Conservation (phyloP, 1,140 invertebrate genomes). For the Drosophila rufa region DNA sequence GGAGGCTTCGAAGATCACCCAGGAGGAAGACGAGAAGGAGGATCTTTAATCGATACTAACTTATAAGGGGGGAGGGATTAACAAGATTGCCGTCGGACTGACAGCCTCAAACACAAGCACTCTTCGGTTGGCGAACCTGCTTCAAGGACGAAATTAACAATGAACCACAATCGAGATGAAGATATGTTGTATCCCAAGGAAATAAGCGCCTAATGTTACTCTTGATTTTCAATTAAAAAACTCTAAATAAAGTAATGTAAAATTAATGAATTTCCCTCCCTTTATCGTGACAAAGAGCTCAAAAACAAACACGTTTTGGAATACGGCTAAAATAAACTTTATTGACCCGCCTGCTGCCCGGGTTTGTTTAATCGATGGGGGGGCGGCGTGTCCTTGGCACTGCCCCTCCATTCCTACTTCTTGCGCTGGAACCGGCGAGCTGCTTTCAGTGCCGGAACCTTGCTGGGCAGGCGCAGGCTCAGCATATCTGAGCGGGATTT, state of each 20-base stretch:
- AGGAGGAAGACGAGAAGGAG: background rate
- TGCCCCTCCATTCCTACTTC: conserved; percentile 38
- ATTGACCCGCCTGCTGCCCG: conserved; percentile 19
- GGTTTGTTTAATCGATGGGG: conserved; percentile 66
- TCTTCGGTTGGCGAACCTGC: conserved; percentile 12
- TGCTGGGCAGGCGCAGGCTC: conserved; percentile 67
- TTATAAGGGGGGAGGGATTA: conserved; percentile 75
- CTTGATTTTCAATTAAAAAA: conserved; percentile 44
- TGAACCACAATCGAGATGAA: background rate
- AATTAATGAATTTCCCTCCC: conserved; percentile 7
- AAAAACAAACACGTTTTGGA: background rate
- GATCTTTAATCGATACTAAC: conserved; percentile 44
- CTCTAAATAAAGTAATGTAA: conserved; percentile 50
- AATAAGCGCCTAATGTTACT: conserved; percentile 52
- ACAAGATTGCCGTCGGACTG: conserved; percentile 69
- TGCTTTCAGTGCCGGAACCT: conserved; percentile 49
- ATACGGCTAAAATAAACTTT: conserved; percentile 33
- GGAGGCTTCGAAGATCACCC: background rate
- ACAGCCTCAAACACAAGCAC: conserved; percentile 14
- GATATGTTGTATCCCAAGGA: conserved; percentile 14
- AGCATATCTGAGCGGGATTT: conserved; percentile 64
- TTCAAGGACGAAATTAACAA: conserved; percentile 35
- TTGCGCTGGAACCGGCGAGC: conserved; percentile 59
- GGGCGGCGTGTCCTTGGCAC: conserved; percentile 36
- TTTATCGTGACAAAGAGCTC: too few relatives aligned